phyloP scores from a whole-genome alignment of 2,797 vertebrate genomes.

The Menidia menidia region DNA sequence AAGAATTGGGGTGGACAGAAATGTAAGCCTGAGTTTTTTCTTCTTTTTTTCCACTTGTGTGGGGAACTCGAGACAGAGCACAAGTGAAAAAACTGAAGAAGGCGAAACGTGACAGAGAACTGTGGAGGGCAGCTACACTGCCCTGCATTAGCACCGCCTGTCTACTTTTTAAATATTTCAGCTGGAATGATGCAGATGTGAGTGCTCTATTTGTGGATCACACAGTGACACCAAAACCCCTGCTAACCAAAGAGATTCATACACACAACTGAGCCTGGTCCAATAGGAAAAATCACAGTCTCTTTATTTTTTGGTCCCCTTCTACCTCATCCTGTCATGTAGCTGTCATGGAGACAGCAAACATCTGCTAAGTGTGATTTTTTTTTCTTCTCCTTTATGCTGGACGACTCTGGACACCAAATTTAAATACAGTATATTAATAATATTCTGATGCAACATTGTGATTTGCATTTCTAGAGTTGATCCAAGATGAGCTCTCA shows the following conservation, averaged over 20 bases:
- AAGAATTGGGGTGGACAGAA: background rate
- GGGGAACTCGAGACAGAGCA: conserved; percentile 16
- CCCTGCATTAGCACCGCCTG: conserved; percentile 40
- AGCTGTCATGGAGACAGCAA: conserved; percentile 32
- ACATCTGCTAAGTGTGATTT: conserved; percentile 17
- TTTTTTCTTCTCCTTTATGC: conserved; percentile 35
- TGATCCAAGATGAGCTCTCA: conserved; percentile 49
- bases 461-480: conserved; percentile 65
- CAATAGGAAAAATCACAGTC: conserved; percentile 26
- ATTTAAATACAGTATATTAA: conserved; percentile 17
- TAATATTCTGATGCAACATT: conserved; percentile 33
- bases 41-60: conserved; percentile 29
- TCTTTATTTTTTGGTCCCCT: conserved; percentile 39
- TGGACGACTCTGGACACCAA: conserved; percentile 15
- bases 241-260: background rate
- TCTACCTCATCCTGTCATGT: conserved; percentile 37
- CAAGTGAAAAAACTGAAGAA: conserved; percentile 20
- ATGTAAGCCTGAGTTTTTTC: conserved; percentile 9
- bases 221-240: conserved; percentile 42
- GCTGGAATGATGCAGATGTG: conserved; percentile 49
- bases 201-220: conserved; percentile 64
- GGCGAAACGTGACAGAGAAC: conserved; percentile 14
- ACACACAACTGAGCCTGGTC: conserved; percentile 8
- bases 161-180: conserved; percentile 57
- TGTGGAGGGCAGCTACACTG: conserved; percentile 23